phyloP scores from a whole-genome alignment of 1,140 invertebrate genomes.

The Leptinotarsa lineolata region DNA sequence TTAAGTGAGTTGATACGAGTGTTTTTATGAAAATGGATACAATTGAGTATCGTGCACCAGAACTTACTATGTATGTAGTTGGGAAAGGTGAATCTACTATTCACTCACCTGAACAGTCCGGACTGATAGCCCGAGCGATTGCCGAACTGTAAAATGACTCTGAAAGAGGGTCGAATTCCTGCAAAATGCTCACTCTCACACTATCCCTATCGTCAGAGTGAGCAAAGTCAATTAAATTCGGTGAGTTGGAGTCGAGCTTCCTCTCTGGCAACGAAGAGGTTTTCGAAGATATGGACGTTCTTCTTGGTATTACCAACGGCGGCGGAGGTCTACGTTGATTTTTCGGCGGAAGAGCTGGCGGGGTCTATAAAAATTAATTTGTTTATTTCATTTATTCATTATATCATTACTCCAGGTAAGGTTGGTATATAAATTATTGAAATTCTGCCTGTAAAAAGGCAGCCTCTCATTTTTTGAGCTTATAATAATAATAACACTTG shows the following conservation, averaged over 20 bases:
- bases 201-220: constrained; percentile 59
- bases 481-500: too few species aligned
- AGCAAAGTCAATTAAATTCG: constrained; percentile 61
- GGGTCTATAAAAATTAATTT: constrained; percentile 27
- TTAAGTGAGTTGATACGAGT: too few species aligned
- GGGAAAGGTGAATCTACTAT: neutral
- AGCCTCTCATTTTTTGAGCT: too few species aligned
- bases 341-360: constrained; percentile 52
- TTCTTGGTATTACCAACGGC: constrained; percentile 38
- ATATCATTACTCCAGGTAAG: too few species aligned
- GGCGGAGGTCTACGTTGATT: constrained; percentile 47
- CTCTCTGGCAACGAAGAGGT: constrained; percentile 22
- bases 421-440: too few species aligned
- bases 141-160: constrained; percentile 59
- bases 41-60: too few species aligned
- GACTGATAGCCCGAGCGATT: constrained; percentile 48
- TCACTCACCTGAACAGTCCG: constrained; percentile 50
- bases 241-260: constrained; percentile 37
- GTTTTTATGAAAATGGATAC: too few species aligned
- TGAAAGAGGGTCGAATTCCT: constrained; percentile 82
- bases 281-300: constrained; percentile 35
- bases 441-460: too few species aligned
- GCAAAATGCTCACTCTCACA: constrained; percentile 77
- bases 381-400: neutral
- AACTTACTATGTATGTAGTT: too few species aligned